Evolutionary conservation across 2,888 invertebrate species (phyloP).

Genomic region (Drosophila merina): DNA sequence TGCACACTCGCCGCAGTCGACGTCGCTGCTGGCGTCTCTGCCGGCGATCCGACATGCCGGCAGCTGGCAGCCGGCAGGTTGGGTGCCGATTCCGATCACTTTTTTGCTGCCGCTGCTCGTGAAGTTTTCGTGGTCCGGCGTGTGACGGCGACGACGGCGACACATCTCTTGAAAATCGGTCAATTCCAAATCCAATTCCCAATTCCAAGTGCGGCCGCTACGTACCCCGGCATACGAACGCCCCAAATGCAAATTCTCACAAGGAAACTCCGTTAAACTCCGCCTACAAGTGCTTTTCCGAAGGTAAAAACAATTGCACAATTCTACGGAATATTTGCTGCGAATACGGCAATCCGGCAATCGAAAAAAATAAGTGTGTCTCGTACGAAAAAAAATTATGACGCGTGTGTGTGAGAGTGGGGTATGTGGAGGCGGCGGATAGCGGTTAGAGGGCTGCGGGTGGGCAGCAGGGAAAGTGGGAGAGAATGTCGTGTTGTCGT

Average conservation of each 20-base stretch:
- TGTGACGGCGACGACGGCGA: slow-evolving; percentile 59
- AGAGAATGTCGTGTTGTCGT: slow-evolving; percentile 54
- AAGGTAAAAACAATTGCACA: slow-evolving; percentile 53
- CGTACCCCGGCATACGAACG: neutral
- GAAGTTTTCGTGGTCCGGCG: slow-evolving; percentile 65
- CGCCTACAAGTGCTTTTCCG: slow-evolving; percentile 27
- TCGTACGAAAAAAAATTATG: slow-evolving; percentile 36
- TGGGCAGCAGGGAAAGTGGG: slow-evolving; percentile 26
- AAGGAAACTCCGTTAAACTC: slow-evolving; percentile 35
- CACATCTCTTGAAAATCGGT: slow-evolving; percentile 46
- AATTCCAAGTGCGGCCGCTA: slow-evolving; percentile 3
- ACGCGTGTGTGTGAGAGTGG: slow-evolving; percentile 66
- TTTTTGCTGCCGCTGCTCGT: slow-evolving; percentile 63
- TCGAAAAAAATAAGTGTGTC: slow-evolving; percentile 25
- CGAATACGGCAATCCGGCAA: slow-evolving; percentile 14
- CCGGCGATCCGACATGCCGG: slow-evolving; percentile 17
- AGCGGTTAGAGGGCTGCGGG: slow-evolving; percentile 28
- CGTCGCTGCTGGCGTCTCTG: slow-evolving; percentile 3
- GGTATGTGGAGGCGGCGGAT: slow-evolving; percentile 54
- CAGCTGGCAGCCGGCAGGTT: slow-evolving; percentile 10
- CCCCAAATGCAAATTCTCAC: neutral
- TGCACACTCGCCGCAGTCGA: slow-evolving; percentile 41
- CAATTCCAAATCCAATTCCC: slow-evolving; percentile 8
- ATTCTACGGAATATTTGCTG: slow-evolving; percentile 22
- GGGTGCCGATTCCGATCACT: slow-evolving; percentile 55